These are phyloP conservation scores for Meghimatium bilineatum DNA, from an alignment of 2,888 invertebrate genomes.

Conservation along the genomic window DNA sequence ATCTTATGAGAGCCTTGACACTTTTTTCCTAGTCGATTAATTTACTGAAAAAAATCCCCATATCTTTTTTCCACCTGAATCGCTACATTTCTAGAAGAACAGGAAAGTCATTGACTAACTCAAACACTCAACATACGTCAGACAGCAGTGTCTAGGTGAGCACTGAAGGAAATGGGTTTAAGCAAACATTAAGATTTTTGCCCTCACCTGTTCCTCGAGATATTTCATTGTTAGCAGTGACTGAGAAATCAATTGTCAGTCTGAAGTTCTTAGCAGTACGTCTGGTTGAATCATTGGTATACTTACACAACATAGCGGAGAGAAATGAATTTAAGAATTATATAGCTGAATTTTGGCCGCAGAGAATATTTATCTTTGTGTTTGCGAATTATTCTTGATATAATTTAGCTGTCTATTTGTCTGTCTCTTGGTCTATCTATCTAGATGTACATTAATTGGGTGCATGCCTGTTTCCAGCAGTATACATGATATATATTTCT, in stretches of 20 bases:
- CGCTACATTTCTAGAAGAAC: not conserved
- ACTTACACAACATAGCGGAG: not conserved
- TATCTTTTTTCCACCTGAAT: not conserved
- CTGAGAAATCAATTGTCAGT: conserved; percentile 33
- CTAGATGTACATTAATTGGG: no score
- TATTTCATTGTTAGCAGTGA: not conserved
- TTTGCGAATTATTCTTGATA: no score
- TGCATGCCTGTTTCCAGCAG: no score
- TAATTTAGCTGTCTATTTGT: no score
- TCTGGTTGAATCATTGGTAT: not conserved
- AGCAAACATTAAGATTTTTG: conserved; percentile 5
- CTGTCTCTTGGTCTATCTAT: not conserved
- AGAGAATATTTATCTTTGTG: no score
- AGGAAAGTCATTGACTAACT: not conserved
- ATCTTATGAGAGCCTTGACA: not conserved
- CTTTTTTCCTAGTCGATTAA: not conserved
- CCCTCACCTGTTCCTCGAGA: conserved; percentile 20
- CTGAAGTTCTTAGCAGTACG: conserved; percentile 18
- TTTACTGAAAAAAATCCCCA: not conserved
- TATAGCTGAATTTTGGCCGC: no score
- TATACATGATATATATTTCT: no score
- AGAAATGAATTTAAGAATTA: no score
- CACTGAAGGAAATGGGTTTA: conserved; percentile 17
- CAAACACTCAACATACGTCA: not conserved
- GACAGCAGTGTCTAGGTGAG: not conserved